These are phyloP conservation scores for Pocillopora verrucosa DNA, from an alignment of 64 coral and sea anemone species.

Conservation along the genomic window DNA sequence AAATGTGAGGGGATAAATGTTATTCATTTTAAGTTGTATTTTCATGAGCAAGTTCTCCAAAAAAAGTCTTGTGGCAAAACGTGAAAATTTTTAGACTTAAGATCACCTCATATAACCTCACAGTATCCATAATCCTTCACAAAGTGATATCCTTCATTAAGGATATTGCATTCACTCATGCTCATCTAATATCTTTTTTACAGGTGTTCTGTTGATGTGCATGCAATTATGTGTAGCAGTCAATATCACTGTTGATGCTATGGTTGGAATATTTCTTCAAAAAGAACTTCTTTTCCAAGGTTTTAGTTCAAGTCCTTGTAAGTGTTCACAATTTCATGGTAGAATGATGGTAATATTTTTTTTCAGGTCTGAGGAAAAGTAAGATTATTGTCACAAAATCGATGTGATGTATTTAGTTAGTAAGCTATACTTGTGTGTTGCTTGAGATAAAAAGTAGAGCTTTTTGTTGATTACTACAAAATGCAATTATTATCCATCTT, in stretches of 20 bases:
- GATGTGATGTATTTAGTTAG: too few relatives aligned
- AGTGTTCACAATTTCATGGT: background rate
- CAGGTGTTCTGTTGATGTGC: conserved; percentile 20
- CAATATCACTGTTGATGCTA: conserved; percentile 32
- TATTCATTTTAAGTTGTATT: too few relatives aligned
- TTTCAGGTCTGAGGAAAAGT: too few relatives aligned
- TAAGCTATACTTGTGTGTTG: too few relatives aligned
- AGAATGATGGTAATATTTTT: too few relatives aligned
- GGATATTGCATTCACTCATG: conserved; percentile 5
- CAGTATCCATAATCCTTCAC: background rate
- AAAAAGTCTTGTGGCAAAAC: too few relatives aligned
- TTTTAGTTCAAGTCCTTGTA: conserved; percentile 29
- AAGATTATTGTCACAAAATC: too few relatives aligned
- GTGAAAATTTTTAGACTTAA: background rate
- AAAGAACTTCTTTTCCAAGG: conserved; percentile 7
- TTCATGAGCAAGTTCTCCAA: too few relatives aligned
- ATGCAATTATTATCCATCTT: background rate
- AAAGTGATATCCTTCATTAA: background rate
- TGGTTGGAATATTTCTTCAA: conserved; percentile 31
- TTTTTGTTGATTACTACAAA: background rate
- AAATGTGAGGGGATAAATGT: too few relatives aligned
- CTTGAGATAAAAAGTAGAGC: too few relatives aligned
- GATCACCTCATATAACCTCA: background rate
- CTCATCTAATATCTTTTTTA: background rate
- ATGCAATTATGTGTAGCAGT: background rate